These are phyloP conservation scores for Hypsibius dujardini DNA, from an alignment of 1,140 invertebrate genomes.

Conservation along the genomic window DNA sequence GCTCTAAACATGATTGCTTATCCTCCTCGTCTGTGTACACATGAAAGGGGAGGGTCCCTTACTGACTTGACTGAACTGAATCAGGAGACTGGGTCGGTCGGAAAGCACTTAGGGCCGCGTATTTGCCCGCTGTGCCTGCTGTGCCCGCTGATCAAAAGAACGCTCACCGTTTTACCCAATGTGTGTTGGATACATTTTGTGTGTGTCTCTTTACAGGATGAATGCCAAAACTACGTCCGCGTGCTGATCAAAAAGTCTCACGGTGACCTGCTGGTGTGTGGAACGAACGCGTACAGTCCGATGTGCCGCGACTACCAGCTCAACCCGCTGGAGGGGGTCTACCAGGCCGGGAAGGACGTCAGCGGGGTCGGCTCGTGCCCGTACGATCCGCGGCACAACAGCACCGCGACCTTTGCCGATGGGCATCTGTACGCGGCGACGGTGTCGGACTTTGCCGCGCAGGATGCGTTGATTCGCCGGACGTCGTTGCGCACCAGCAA, in stretches of 20 bases:
- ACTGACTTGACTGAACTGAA: too few species aligned
- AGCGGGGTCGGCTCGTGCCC: constrained; percentile 26
- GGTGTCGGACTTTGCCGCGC: constrained; percentile 30
- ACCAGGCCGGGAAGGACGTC: neutral
- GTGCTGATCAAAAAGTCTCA: constrained; percentile 51
- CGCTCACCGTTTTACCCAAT: constrained; percentile 9
- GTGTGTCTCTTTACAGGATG: constrained; percentile 39
- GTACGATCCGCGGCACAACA: constrained; percentile 29
- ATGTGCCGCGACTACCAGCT: constrained; percentile 65
- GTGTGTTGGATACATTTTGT: constrained; percentile 19
- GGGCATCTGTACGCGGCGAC: constrained; percentile 21
- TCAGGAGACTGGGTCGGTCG: too few species aligned
- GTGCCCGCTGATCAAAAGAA: neutral
- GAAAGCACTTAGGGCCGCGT: too few species aligned
- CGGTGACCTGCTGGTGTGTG: constrained; percentile 61
- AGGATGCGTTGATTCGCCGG: constrained; percentile 29
- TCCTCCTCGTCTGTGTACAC: neutral
- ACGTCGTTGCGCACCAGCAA: constrained; percentile 21
- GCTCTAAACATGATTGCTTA: constrained; percentile 19
- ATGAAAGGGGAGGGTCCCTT: too few species aligned
- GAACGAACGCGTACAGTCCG: constrained; percentile 81
- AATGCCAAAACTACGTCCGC: constrained; percentile 88
- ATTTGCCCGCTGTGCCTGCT: too few species aligned
- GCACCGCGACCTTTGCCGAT: constrained; percentile 27
- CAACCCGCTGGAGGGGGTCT: constrained; percentile 29